Percentiles rank a stretch among this genome's conserved stretches.
These are phyloP conservation scores for Diarsia brunnea DNA, from an alignment of 2,888 invertebrate genomes.

Conservation along the genomic window DNA sequence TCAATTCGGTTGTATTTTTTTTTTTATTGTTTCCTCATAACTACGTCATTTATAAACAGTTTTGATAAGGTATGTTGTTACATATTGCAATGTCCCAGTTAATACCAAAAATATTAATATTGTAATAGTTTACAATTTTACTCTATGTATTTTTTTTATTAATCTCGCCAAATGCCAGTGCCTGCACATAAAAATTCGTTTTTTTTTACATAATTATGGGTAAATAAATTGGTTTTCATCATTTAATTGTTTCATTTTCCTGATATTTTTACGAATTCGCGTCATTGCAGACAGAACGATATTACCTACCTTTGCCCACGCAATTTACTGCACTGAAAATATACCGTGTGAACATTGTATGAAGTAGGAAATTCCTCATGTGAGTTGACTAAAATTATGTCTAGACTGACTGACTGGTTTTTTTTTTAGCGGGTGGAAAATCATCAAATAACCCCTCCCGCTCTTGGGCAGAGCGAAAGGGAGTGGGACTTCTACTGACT, in stretches of 20 bases:
- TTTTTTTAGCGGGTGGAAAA: no score
- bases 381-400: no score
- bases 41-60: no score
- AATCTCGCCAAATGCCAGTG: constrained; percentile 10
- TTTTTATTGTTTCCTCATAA: no score
- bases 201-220: constrained; percentile 20
- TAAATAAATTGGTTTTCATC: constrained; percentile 38
- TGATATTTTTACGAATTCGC: background rate
- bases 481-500: no score
- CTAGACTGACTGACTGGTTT: no score
- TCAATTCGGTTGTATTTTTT: no score
- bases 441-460: no score
- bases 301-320: no score
- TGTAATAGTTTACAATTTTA: constrained; percentile 3
- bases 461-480: no score
- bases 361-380: background rate
- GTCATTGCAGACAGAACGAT: background rate
- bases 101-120: constrained; percentile 12
- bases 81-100: background rate
- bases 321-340: background rate
- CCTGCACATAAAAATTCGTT: constrained; percentile 8
- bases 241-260: constrained; percentile 34
- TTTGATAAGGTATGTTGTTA: background rate
- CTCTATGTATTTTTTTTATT: background rate
- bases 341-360: background rate